Evolutionary conservation across 2,888 invertebrate species (phyloP).

Genomic region (Parochlus steinenii): DNA sequence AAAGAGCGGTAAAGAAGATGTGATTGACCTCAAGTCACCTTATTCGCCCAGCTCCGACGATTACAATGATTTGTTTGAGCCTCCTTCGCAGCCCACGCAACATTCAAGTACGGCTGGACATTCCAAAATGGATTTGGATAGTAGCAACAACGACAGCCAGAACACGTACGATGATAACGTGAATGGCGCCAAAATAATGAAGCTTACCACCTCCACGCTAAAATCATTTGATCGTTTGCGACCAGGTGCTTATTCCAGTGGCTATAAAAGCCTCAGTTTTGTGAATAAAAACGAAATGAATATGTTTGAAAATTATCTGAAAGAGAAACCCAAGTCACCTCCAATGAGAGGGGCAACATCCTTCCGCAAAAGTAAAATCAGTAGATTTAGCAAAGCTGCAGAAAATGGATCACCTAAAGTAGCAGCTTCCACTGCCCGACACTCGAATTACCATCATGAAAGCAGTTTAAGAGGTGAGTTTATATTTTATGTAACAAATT

Average conservation of each 20-base stretch:
- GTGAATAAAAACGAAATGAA: slow-evolving; percentile 11
- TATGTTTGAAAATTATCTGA: slow-evolving; percentile 10
- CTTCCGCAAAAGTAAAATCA: slow-evolving; percentile 7
- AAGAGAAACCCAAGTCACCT: slow-evolving; percentile 5
- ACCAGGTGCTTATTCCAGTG: slow-evolving; percentile 4
- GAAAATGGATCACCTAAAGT: slow-evolving; percentile 11
- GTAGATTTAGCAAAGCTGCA: slow-evolving; percentile 9
- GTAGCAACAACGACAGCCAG: slow-evolving; percentile 18
- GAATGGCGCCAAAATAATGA: slow-evolving; percentile 1
- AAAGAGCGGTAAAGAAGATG: slow-evolving; percentile 25
- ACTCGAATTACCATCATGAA: too few relatives aligned
- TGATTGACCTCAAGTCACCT: slow-evolving; percentile 63
- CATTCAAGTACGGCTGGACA: slow-evolving; percentile 17
- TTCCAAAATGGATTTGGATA: slow-evolving; percentile 16
- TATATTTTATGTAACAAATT: neutral
- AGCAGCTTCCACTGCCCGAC: too few relatives aligned
- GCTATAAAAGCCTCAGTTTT: slow-evolving; percentile 3
- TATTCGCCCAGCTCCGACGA: slow-evolving; percentile 82
- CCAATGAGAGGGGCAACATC: too few relatives aligned
- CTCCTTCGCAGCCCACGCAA: slow-evolving; percentile 33
- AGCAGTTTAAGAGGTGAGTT: too few relatives aligned
- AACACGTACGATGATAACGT: slow-evolving; percentile 6
- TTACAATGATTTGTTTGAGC: slow-evolving; percentile 75
- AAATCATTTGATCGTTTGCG: slow-evolving; percentile 8
- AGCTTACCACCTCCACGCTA: slow-evolving; percentile 8